Percentiles rank a stretch among this genome's conserved stretches.
Conservation (phyloP, 1,140 invertebrate genomes). For the Oncopeltus fasciatus region DNA sequence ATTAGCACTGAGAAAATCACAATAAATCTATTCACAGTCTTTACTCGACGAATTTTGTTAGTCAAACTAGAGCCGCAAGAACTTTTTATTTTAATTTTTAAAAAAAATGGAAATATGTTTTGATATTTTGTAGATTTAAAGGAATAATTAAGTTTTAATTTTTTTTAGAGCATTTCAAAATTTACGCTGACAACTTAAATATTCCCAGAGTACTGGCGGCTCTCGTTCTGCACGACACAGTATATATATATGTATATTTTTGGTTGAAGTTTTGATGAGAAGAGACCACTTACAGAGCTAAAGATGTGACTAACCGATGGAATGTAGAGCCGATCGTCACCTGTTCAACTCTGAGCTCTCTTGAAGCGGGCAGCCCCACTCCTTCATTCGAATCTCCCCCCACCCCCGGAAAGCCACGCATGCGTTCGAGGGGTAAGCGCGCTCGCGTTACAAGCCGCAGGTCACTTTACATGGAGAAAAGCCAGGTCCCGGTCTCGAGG, state of each 20-base stretch:
- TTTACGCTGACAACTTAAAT: background rate
- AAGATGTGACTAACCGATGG: constrained; percentile 29
- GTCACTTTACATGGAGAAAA: no score
- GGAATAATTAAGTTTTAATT: background rate
- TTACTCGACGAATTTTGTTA: background rate
- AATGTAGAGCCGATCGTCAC: constrained; percentile 40
- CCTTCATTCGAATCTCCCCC: background rate
- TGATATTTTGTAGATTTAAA: no score
- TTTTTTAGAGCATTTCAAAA: no score
- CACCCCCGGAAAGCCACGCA: no score
- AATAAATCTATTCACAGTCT: background rate
- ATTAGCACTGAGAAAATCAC: background rate
- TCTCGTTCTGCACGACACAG: background rate
- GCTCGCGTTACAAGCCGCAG: no score
- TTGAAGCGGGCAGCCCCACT: background rate
- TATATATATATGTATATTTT: no score
- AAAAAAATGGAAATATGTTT: no score
- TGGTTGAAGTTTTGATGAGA: background rate
- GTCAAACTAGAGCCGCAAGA: constrained; percentile 1
- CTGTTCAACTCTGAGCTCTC: constrained; percentile 34
- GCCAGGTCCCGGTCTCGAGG: no score
- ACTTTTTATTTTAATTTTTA: no score
- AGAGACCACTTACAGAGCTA: constrained; percentile 2
- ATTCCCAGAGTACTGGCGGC: background rate
- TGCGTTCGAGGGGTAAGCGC: no score